These are phyloP conservation scores for Thunnus maccoyii DNA, from an alignment of 2,113 vertebrate species.

Conservation along the genomic window DNA sequence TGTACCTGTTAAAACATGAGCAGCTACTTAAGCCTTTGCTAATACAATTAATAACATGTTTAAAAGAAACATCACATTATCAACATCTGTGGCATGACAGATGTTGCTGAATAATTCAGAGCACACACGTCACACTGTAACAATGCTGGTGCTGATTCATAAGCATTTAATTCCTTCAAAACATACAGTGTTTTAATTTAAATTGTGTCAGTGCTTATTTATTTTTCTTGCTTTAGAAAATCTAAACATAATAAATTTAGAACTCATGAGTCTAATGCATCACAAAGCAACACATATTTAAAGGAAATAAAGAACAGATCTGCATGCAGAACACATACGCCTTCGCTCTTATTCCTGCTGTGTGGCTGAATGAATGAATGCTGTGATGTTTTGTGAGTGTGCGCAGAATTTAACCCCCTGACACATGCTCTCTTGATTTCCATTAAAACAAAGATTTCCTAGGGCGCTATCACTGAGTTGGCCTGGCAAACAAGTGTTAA, in stretches of 20 bases:
- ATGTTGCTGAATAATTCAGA: slow-evolving; percentile 47
- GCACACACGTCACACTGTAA: background rate
- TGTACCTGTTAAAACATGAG: background rate
- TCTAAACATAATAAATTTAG: background rate
- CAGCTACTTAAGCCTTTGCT: background rate
- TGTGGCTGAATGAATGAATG: slow-evolving; percentile 13
- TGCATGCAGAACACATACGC: background rate
- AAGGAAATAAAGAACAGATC: slow-evolving; percentile 44
- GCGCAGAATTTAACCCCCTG: slow-evolving; percentile 17
- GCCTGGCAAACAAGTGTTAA: slow-evolving; percentile 11
- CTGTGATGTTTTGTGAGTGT: slow-evolving; percentile 35
- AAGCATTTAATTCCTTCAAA: slow-evolving; percentile 21
- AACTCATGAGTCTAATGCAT: background rate
- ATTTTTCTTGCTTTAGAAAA: background rate
- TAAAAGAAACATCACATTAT: slow-evolving; percentile 18
- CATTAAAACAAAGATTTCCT: slow-evolving; percentile 48
- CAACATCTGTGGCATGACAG: slow-evolving; percentile 39
- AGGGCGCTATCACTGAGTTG: background rate
- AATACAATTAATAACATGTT: background rate
- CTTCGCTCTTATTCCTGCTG: background rate
- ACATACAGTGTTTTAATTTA: background rate
- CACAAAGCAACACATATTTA: background rate
- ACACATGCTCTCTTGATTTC: slow-evolving; percentile 10
- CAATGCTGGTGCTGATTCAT: background rate
- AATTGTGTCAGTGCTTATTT: background rate